Conservation (phyloP, 1,140 invertebrate species). For the Lasioglossum albipes region DNA sequence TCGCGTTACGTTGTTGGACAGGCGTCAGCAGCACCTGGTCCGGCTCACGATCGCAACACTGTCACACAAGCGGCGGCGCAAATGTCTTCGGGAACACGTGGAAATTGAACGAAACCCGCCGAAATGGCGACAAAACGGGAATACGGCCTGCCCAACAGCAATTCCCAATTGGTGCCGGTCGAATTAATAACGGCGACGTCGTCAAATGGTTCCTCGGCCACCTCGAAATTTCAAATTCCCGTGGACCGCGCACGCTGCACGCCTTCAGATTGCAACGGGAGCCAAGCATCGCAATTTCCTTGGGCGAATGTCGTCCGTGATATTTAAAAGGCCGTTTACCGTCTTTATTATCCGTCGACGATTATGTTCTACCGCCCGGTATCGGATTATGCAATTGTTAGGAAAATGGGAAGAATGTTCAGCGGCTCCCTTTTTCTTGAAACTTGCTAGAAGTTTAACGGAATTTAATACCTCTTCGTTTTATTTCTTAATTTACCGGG, state of each 20-base stretch:
- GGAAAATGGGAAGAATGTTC: no score
- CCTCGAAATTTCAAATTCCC: background rate
- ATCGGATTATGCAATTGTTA: background rate
- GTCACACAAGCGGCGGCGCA: background rate
- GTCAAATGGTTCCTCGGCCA: background rate
- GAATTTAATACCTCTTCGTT: no score
- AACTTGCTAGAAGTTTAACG: no score
- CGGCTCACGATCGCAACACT: conserved; percentile 11
- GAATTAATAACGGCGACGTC: conserved; percentile 3
- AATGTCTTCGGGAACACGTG: conserved; percentile 18
- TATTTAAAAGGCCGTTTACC: background rate
- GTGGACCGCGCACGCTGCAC: background rate
- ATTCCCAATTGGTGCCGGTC: conserved; percentile 20
- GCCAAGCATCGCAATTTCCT: background rate
- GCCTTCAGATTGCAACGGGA: background rate
- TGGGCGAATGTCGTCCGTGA: background rate
- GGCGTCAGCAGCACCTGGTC: conserved; percentile 25
- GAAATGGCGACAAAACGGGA: conserved; percentile 16
- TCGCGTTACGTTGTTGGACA: conserved; percentile 26
- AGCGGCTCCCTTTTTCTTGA: no score
- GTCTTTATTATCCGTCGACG: background rate
- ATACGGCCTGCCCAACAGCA: background rate
- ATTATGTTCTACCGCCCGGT: background rate
- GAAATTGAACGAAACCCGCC: conserved; percentile 40
- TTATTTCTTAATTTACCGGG: no score